A percentile compares a stretch with the other conserved stretches of the same genome.
phyloP scores from a whole-genome alignment of 1,140 invertebrate species.

The Myzus persicae region DNA sequence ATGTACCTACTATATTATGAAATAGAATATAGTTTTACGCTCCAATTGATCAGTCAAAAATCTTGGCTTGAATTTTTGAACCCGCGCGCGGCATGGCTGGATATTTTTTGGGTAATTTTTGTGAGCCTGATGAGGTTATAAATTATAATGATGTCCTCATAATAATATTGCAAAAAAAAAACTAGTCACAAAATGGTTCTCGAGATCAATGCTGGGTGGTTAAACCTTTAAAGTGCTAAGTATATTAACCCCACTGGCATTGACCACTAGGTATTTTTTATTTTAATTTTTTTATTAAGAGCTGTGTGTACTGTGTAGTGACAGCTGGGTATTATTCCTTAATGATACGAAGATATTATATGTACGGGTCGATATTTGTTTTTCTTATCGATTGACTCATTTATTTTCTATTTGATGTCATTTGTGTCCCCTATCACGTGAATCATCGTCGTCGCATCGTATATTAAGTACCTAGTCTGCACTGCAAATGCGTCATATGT shows the following conservation, averaged over 20 bases:
- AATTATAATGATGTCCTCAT: neutral
- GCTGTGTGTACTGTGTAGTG: no score
- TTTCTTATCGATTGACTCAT: neutral
- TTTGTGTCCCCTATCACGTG: neutral
- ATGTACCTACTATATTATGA: neutral
- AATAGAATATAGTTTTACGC: neutral
- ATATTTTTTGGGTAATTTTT: neutral
- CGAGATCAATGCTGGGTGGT: neutral
- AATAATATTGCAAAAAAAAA: neutral
- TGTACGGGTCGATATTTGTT: neutral
- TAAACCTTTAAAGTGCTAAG: neutral
- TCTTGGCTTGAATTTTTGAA: neutral
- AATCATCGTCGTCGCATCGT: neutral
- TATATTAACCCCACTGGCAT: neutral
- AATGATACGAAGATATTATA: neutral
- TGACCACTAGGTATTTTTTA: neutral
- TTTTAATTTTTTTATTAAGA: no score
- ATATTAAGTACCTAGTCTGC: slow-evolving; percentile 3
- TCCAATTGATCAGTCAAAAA: neutral
- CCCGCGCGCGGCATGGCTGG: neutral
- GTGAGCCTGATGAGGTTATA: neutral
- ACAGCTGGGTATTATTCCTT: no score
- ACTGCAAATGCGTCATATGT: neutral
- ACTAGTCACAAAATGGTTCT: neutral
- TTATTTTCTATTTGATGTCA: neutral